Base-by-base conservation (phyloP, 2,797 vertebrate species). In the Acropternis orthonyx region DNA sequence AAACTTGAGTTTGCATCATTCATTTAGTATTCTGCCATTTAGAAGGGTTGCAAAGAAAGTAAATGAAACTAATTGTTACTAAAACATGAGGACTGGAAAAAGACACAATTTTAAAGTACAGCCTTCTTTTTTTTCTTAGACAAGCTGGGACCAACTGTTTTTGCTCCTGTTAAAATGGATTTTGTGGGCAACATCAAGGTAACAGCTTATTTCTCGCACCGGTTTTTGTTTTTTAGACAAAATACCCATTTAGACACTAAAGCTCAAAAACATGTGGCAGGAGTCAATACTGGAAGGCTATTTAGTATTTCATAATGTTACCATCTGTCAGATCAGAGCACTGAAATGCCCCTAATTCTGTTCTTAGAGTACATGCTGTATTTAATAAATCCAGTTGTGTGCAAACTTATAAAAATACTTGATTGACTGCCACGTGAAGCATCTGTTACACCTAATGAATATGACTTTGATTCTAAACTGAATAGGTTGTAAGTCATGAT, bases 111-210 rank as follows among this genome's bases (percentile, higher is more conserved):
- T 83, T 72, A 95, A 89, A 89, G 71, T 76, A 10, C 14, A 66
- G 23, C 49, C 9, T 46, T 58, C 58, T 49, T 39, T 85, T 93
- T 92, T 96, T 51, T 44, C 62, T 46, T 96, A 98, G 98, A 98
- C 63, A 98, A 98, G 96, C 98, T 99, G 97, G 99, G 99, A 71
- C 98, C 99, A 89, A 99, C 99, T 32, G 99, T 99, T 92, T 99
- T 99, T 98, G 99, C 99, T 92, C 99, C 99, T 96, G 99, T 99
- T 97, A 99, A 99, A 98, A 99, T 99, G 98, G 99, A 99, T 98
- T 99, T 99, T 98, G 99, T 99, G 95, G 99, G 99, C 91, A 99
- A 99, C 97, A 99, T 99, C 93, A 99, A 99, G 99, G 99, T 99
- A 97, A 97, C 22, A 58, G 36, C 27, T 82, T 54, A 63, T 51